Base-by-base conservation (phyloP, 2,113 vertebrate genomes). In the Lates calcarifer region DNA sequence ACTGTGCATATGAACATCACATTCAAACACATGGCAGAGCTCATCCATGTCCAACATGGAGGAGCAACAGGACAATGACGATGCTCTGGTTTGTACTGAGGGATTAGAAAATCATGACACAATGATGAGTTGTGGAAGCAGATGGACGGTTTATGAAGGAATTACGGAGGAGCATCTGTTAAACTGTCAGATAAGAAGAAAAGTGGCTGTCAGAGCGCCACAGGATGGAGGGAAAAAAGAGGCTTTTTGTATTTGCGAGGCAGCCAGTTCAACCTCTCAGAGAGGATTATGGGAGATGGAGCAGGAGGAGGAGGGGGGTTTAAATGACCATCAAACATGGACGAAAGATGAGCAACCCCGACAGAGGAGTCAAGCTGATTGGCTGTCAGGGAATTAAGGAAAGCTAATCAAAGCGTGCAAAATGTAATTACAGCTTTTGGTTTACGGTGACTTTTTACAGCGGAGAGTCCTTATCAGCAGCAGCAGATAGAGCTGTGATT, bases 221-320 rank as follows among this genome's bases (percentile, higher is more conserved):
- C 51, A 55, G n/a, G 51, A 26, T 5, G 51, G n/a, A 55, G n/a
- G 9, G 2, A 55, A 31, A 63, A 31, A 63, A 33, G 6, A n/a
- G 31, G 39, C 39, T 45, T 24, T 58, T 45, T 29, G 37, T 45
- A 24, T 45, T n/a, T 45, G 43, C 17, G 17, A 18, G 35, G 58
- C 69, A 22, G 68, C 49, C 4, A 11, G 35, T 31, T 45, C 49
- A 37, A 35, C 53, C 31, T 70, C 61, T 57, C 37, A 49, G 60
- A 72, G 61, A 37, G 57, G 67, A 83, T 83, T 72, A 81, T 39
- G 62, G 62, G 55, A n/a, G n/a, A n/a, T n/a, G n/a, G n/a, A n/a
- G n/a, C n/a, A n/a, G n/a, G n/a, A n/a, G n/a, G n/a, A n/a, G n/a
- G n/a, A n/a, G 11, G 39, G 26, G 41, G 5, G 43, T 66, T 69